Evolutionary conservation across 2,797 vertebrate species (phyloP).

Genomic region (Carcharodon carcharias): DNA sequence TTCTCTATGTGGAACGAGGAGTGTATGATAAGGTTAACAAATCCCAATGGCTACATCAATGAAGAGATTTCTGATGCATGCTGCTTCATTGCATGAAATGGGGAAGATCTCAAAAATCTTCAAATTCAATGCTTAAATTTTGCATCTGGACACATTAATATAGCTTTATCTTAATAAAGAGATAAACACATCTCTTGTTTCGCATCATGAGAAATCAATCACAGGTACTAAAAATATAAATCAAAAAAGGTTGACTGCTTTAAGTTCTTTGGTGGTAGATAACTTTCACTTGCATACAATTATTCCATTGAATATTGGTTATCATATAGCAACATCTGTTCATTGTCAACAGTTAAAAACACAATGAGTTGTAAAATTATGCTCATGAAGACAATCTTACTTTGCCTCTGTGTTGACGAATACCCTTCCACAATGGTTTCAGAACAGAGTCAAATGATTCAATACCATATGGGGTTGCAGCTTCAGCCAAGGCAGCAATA

Average conservation of each 20-base stretch:
- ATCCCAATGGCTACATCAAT: not conserved
- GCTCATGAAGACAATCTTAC: constrained; percentile 50
- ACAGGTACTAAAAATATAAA: not conserved
- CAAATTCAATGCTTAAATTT: not conserved
- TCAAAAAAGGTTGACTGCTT: not conserved
- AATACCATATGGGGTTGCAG: constrained; percentile 94
- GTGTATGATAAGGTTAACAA: not conserved
- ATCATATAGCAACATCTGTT: not conserved
- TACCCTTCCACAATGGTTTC: constrained; percentile 97
- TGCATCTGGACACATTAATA: not conserved
- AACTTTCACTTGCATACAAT: not conserved
- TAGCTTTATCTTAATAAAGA: too few relatives aligned
- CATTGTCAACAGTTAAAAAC: not conserved
- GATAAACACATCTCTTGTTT: not conserved
- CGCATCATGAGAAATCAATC: not conserved
- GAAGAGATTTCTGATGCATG: too few relatives aligned
- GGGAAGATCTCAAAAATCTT: not conserved
- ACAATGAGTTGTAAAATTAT: not conserved
- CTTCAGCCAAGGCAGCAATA: constrained; percentile 93
- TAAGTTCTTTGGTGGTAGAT: not conserved
- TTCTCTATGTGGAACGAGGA: not conserved
- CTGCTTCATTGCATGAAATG: not conserved
- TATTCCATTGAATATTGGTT: not conserved
- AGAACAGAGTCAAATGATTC: constrained; percentile 98
- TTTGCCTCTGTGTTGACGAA: constrained; percentile 97